A percentile compares a stretch with the other conserved stretches of the same genome.
Conservation (phyloP, 2,113 vertebrate species). For the Phalacrocorax carbo region DNA sequence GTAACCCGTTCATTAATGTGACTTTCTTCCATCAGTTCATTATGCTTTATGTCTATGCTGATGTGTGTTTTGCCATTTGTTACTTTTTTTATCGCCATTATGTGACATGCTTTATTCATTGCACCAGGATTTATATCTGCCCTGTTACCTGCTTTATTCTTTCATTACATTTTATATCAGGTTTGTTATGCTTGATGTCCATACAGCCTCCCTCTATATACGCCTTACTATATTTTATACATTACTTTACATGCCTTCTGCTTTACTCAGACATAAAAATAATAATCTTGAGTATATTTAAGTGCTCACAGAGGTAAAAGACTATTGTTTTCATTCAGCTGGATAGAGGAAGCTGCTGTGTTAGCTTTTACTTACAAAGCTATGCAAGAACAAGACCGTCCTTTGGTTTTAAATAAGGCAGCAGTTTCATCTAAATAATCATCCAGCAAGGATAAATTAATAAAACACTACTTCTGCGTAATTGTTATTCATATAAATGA, state of each 20-base stretch:
- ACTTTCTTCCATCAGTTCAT: slow-evolving; percentile 18
- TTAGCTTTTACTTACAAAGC: background rate
- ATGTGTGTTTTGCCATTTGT: slow-evolving; percentile 32
- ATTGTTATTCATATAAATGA: background rate
- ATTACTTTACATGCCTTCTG: background rate
- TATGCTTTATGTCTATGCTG: slow-evolving; percentile 24
- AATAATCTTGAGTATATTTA: background rate
- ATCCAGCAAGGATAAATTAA: background rate
- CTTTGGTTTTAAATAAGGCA: background rate
- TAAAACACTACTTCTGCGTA: background rate
- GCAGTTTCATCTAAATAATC: background rate
- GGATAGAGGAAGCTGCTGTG: background rate
- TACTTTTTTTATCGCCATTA: background rate
- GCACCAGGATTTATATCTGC: slow-evolving; percentile 19
- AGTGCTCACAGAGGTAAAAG: background rate
- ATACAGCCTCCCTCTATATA: background rate
- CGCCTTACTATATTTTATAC: background rate
- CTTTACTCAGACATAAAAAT: background rate
- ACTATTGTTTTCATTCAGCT: background rate
- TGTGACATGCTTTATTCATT: slow-evolving; percentile 14
- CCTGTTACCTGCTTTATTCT: slow-evolving; percentile 18
- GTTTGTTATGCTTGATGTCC: background rate
- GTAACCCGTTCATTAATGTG: background rate
- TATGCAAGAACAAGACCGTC: rapidly evolving
- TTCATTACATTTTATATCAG: slow-evolving; percentile 36